phyloP scores from a whole-genome alignment of 2,888 invertebrate genomes.

The Phyto melanocephala region DNA sequence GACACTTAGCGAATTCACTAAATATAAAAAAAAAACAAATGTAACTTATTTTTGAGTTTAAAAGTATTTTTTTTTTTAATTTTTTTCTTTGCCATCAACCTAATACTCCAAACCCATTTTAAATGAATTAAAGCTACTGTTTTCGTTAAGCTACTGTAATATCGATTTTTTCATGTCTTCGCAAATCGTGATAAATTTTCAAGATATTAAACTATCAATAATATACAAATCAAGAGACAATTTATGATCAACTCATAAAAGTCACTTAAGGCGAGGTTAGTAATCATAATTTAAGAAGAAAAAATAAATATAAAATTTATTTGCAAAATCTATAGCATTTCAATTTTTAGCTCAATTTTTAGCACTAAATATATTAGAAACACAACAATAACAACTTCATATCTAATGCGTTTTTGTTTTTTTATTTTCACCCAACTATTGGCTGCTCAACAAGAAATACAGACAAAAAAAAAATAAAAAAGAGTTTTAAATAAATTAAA shows the following conservation, averaged over 20 bases:
- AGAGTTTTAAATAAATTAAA: not conserved
- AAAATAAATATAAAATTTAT: not conserved
- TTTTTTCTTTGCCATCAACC: too few species aligned
- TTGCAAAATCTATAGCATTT: not conserved
- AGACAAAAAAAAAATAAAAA: not conserved
- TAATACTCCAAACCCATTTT: not conserved
- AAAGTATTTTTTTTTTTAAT: too few species aligned
- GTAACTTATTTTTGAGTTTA: too few species aligned
- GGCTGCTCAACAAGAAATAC: slow-evolving; percentile 3
- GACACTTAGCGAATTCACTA: too few species aligned
- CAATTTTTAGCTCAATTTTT: not conserved
- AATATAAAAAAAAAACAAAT: too few species aligned
- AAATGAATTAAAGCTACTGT: slow-evolving; percentile 43
- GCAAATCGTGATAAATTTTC: slow-evolving; percentile 52
- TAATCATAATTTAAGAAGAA: slow-evolving; percentile 10
- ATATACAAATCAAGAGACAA: slow-evolving; percentile 23
- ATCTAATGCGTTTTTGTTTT: not conserved
- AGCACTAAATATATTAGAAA: not conserved
- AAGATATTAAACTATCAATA: slow-evolving; percentile 51
- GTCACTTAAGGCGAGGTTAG: slow-evolving; percentile 41
- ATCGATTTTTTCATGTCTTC: not conserved
- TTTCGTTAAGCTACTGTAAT: slow-evolving; percentile 18
- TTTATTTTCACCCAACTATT: not conserved
- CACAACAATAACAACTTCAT: not conserved
- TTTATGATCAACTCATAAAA: slow-evolving; percentile 31